phyloP scores from a whole-genome alignment of 2,113 vertebrate genomes.

The Chamaea fasciata region DNA sequence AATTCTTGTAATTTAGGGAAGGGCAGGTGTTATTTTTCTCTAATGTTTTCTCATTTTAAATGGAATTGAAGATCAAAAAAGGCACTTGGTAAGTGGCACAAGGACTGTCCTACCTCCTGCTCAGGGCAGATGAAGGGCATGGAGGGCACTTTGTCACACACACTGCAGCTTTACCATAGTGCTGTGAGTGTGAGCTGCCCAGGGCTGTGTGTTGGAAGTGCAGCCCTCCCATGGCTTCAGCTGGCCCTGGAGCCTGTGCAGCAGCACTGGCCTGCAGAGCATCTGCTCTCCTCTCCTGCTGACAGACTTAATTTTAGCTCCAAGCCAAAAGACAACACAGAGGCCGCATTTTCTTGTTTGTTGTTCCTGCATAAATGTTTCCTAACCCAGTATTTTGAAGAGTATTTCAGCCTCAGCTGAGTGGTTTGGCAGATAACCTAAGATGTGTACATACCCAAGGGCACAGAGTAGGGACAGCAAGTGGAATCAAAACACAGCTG shows the following conservation, averaged over 20 bases:
- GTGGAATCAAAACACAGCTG: background rate
- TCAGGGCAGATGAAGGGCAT: background rate
- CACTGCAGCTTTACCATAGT: fast-evolving
- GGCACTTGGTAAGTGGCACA: background rate
- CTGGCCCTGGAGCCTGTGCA: background rate
- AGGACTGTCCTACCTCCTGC: background rate
- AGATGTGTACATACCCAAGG: background rate
- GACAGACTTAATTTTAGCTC: background rate
- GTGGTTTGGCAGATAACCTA: background rate
- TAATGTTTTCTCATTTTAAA: background rate
- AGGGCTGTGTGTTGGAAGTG: background rate
- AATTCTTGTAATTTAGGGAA: background rate
- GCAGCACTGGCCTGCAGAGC: background rate
- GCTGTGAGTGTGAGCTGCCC: background rate
- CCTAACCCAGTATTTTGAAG: background rate
- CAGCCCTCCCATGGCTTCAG: background rate
- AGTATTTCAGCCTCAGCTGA: background rate
- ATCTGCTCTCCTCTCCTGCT: background rate
- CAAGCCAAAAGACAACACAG: background rate
- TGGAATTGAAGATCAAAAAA: background rate
- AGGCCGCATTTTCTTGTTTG: background rate
- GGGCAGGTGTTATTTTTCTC: background rate
- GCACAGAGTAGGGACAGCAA: background rate
- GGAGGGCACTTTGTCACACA: background rate
- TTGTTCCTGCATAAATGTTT: background rate